Percentiles rank a stretch among this genome's conserved stretches.
Evolutionary conservation across 2,113 vertebrate species (phyloP).

Genomic region (Chaetura pelagica): DNA sequence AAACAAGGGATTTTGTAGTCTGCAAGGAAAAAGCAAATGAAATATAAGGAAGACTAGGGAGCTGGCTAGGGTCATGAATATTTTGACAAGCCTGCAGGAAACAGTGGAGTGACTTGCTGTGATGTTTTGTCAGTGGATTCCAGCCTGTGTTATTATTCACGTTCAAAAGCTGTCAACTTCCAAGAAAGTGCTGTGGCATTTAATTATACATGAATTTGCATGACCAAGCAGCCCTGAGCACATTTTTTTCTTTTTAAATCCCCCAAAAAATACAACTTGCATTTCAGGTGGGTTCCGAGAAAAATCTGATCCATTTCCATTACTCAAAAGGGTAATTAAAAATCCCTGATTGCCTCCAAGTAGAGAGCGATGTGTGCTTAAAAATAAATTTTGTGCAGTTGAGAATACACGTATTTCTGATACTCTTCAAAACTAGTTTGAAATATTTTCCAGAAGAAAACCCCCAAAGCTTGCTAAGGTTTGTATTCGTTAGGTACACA

Average conservation of each 20-base stretch:
- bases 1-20: not conserved
- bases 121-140: not conserved
- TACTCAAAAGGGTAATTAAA: not conserved
- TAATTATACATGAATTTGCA: not conserved
- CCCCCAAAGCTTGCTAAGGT: not conserved
- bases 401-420: not conserved
- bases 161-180: not conserved
- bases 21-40: not conserved
- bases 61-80: not conserved
- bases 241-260: not conserved
- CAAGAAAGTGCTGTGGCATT: not conserved
- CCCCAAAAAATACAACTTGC: not conserved
- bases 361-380: not conserved
- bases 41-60: not conserved
- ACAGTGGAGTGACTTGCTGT: not conserved
- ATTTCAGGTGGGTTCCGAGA: not conserved
- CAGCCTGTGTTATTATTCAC: not conserved
- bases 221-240: not conserved
- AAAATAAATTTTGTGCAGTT: not conserved
- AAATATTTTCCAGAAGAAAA: not conserved
- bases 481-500: not conserved
- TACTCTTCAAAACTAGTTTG: not conserved
- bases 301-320: not conserved
- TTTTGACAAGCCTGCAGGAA: slow-evolving; percentile 9
- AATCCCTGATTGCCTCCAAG: not conserved